A percentile compares a stretch with the other conserved stretches of the same genome.
Evolutionary conservation across 1,140 invertebrate genomes (phyloP).

Genomic region (Orchestia grillus): DNA sequence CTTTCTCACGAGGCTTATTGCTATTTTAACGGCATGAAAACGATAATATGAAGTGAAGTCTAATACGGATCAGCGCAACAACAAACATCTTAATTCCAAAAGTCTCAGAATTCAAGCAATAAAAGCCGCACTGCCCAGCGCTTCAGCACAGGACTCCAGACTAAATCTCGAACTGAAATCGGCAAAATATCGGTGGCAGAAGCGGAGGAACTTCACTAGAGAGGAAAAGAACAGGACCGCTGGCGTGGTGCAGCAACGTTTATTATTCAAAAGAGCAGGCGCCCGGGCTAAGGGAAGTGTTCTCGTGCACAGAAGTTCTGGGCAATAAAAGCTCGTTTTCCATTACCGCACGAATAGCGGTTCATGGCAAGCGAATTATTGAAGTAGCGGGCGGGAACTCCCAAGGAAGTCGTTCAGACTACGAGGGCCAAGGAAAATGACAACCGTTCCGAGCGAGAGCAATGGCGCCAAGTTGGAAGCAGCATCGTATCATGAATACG

Average conservation of each 20-base stretch:
- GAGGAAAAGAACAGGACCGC: not conserved
- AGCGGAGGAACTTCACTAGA: not conserved
- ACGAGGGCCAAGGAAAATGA: not conserved
- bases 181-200: not conserved
- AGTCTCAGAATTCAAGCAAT: no score
- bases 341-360: conserved; percentile 16
- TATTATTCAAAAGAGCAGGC: conserved; percentile 13
- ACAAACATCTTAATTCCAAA: no score
- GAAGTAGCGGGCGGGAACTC: not conserved
- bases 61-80: no score
- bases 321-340: conserved; percentile 21
- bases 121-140: no score
- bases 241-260: not conserved
- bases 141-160: not conserved
- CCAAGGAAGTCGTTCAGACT: not conserved
- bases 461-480: not conserved
- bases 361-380: conserved; percentile 18
- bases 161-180: not conserved
- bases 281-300: not conserved
- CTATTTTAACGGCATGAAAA: no score
- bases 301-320: not conserved
- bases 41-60: no score
- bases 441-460: not conserved
- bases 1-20: no score
- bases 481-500: not conserved